Evolutionary conservation across 2,797 vertebrate genomes (phyloP).

Genomic region (Muscicapa striata): DNA sequence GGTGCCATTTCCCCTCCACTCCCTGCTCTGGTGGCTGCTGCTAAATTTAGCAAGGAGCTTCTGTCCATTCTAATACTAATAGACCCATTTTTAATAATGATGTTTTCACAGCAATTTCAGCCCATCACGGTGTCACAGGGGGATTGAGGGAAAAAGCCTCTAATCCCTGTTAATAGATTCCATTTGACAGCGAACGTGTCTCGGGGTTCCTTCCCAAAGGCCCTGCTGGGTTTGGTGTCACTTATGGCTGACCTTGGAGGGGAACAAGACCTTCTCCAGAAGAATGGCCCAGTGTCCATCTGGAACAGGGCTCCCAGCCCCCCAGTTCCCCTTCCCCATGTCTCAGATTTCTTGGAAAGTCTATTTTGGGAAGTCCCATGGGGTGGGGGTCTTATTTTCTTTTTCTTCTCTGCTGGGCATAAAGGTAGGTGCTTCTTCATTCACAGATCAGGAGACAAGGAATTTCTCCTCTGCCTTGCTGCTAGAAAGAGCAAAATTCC

Average conservation of each 20-base stretch:
- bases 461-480: background rate
- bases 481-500: background rate
- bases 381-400: background rate
- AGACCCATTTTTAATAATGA: slow-evolving; percentile 74
- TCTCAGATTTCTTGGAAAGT: background rate
- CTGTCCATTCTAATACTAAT: slow-evolving; percentile 70
- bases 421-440: background rate
- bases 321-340: background rate
- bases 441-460: accelerated
- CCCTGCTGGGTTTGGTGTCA: slow-evolving; percentile 3
- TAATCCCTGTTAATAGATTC: slow-evolving; percentile 74
- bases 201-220: slow-evolving; percentile 48
- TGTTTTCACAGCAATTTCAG: slow-evolving; percentile 74
- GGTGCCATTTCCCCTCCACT: background rate
- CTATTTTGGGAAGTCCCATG: background rate
- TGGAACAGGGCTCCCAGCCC: background rate
- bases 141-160: slow-evolving; percentile 65
- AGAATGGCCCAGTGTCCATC: slow-evolving; percentile 65
- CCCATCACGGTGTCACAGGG: slow-evolving; percentile 69
- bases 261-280: slow-evolving; percentile 29
- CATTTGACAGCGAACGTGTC: slow-evolving; percentile 73
- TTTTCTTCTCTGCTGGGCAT: background rate
- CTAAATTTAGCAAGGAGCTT: slow-evolving; percentile 63
- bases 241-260: slow-evolving; percentile 42
- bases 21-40: background rate